Base-by-base conservation (phyloP, 2,113 vertebrate genomes). In the Brevimyrus niger region DNA sequence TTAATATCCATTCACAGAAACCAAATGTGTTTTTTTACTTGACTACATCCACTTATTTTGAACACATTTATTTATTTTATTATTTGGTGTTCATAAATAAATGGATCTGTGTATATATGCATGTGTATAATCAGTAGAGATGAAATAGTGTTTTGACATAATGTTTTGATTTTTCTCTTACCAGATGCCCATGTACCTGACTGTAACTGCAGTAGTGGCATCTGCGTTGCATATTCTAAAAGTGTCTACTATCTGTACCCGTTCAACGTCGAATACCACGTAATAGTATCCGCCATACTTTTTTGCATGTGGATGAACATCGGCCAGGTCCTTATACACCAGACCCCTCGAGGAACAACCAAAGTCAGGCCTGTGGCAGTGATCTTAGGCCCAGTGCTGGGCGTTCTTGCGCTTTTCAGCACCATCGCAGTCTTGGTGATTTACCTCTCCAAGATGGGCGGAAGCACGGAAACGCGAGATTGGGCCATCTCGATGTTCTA, bases 241-340 rank as follows among this genome's bases (percentile, higher is more conserved):
- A 97, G 97, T 86, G 96, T 98, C 88, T 97, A 97, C 92, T 99
- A 98, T 90, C 96, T 99, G 2, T 99, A 97, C 88, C 98, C 98
- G 11, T 99, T 99, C 95, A 99, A 97, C 92, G 98, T 98, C 0
- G 98, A 99, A 91, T 99, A 99, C 91, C 98, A 99, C 95, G 98
- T 99, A 92, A 96, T 99, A 88, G 97, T 98, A 85, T 99, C 98
- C 0, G 98, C 96, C 0, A 96, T 98, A 96, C 95, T 99, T 80
- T 99, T 98, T 0, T 97, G 99, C 89, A 96, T 99, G 91, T 99
- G 98, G 98, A 99, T 98, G 91, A 99, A 99, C 92, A 96, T 99
- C 0, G 98, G 98, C 0, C 97, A 98, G 89, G 95, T 94, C 47
- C 94, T 98, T 0, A 97, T 98, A 83, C 89, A 94, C 27, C 95